Percentiles rank a stretch among this genome's conserved stretches.
Conservation (phyloP, 2,113 vertebrate genomes). For the Pogona vitticeps region DNA sequence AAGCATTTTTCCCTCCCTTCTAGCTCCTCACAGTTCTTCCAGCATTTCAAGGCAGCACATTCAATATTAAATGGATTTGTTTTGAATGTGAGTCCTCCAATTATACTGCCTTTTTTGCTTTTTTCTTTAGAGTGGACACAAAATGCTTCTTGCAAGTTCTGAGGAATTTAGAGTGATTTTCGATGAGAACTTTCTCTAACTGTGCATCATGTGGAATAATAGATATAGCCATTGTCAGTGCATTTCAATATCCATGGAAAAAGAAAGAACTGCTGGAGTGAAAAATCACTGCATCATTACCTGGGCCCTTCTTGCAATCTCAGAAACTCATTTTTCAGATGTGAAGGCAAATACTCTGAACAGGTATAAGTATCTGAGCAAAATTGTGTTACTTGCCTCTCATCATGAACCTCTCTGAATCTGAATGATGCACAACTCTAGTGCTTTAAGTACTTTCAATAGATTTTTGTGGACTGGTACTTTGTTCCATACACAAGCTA, state of each 20-base stretch:
- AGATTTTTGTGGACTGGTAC: background rate
- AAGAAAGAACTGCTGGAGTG: constrained; percentile 22
- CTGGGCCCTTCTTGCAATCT: constrained; percentile 35
- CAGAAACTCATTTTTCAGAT: constrained; percentile 14
- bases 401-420: constrained; percentile 11
- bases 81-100: constrained; percentile 44
- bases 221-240: constrained; percentile 7
- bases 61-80: constrained; percentile 20
- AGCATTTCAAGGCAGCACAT: constrained; percentile 15
- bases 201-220: constrained; percentile 29
- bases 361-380: background rate
- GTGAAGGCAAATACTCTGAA: constrained; percentile 22
- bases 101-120: background rate
- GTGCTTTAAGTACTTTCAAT: constrained; percentile 33
- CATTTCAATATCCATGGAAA: constrained; percentile 36
- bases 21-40: constrained; percentile 29
- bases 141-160: constrained; percentile 20
- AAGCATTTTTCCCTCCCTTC: constrained; percentile 11
- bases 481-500: constrained; percentile 18
- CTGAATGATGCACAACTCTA: background rate
- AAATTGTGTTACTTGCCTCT: constrained; percentile 22
- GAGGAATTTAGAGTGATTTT: constrained; percentile 40
- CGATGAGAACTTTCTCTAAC: constrained; percentile 44
- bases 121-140: background rate
- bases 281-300: constrained; percentile 21